Base-by-base conservation (phyloP, 2,113 vertebrate species). In the Anolis carolinensis region DNA sequence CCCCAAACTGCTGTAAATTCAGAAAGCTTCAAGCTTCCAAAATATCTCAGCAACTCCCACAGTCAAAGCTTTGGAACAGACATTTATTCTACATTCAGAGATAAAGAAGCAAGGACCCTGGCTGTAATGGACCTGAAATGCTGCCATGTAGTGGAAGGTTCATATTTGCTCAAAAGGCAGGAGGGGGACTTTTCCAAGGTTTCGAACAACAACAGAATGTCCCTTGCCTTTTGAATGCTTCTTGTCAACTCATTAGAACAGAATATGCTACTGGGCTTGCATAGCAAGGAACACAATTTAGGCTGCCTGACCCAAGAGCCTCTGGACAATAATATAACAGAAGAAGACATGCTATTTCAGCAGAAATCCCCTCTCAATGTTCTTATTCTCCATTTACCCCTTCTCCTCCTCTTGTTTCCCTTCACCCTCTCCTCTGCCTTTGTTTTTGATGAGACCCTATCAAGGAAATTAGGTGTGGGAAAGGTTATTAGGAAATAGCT, bases 401-500 rank as follows among this genome's bases (percentile, higher is more conserved):
- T 82, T 87, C 52, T 72, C 62, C 84, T 86, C 68, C 77, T 32
- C 9, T 87, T 75, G 79, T 83, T 92, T 91, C 71, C 90, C 84
- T 50, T 27, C 77, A 36, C 36, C 52, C 36, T 32, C 27, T 30
- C 16, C 80, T 68, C 74, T 4, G 21, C 82, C 78, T 70, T 91
- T 91, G 34, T 65, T 93, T 93, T 55, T 84, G 82, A 83, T 84
- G 89, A 86, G 87, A 75, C 82, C 55, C 68, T 67, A 71, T 36
- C 92, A 59, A 59, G 87, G 83, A 95, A 93, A 81, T 72, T 85
- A 91, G 86, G 68, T 93, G 86, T 92, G 91, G 92, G 92, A 95
- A 94, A 94, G 91, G 92, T 94, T 94, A 91, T 91, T 92, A 94
- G 93, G 92, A 94, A 93, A 94, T 83, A 73, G 85, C 55, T 87